These are phyloP conservation scores for Drosophila parvula DNA, from an alignment of 1,140 invertebrate genomes.

Conservation along the genomic window DNA sequence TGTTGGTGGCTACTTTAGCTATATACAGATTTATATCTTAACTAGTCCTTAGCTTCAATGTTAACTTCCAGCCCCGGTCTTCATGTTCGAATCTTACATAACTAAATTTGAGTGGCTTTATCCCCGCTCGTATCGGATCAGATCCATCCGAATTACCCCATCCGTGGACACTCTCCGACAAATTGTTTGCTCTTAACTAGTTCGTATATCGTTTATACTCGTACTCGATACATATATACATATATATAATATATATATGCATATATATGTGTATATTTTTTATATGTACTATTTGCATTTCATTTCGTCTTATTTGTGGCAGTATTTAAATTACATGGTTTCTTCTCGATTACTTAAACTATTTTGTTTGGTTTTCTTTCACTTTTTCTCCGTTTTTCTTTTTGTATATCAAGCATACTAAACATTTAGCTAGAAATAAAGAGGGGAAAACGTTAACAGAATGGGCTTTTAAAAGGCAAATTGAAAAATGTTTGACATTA, in stretches of 20 bases:
- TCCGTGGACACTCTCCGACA: constrained; percentile 39
- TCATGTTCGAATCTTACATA: constrained; percentile 62
- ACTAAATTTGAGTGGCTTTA: constrained; percentile 48
- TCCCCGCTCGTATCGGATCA: background rate
- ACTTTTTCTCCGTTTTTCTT: constrained; percentile 8
- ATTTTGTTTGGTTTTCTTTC: constrained; percentile 12
- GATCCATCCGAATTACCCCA: background rate
- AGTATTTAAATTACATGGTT: constrained; percentile 78
- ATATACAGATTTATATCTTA: constrained; percentile 57
- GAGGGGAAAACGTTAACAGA: constrained; percentile 37
- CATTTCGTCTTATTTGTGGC: constrained; percentile 77
- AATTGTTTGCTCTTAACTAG: constrained; percentile 49
- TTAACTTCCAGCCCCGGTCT: constrained; percentile 83
- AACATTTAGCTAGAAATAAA: constrained; percentile 69
- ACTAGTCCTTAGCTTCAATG: constrained; percentile 79
- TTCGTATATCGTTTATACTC: constrained; percentile 49
- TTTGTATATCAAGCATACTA: constrained; percentile 59
- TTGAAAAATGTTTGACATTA: constrained; percentile 80
- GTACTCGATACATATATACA: constrained; percentile 53
- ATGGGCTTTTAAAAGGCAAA: constrained; percentile 67
- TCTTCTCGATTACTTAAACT: constrained; percentile 42
- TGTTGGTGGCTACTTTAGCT: constrained; percentile 36
- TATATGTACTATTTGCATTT: constrained; percentile 57
- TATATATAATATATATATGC: constrained; percentile 28
- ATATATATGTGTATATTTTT: constrained; percentile 46